These are phyloP conservation scores for Mactra quadrangularis DNA, from an alignment of 1,140 invertebrate species.

Conservation along the genomic window DNA sequence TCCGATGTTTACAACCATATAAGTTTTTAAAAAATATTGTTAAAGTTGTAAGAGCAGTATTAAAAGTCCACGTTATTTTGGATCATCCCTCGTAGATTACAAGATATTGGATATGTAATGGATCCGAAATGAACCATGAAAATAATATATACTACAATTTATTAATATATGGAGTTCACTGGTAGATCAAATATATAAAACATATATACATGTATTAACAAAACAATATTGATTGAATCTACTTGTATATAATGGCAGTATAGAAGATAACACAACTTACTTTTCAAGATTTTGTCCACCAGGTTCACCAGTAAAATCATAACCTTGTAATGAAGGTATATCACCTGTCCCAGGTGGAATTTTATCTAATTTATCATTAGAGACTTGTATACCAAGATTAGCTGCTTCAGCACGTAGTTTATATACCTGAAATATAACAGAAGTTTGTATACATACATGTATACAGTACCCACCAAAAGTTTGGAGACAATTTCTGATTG, in stretches of 20 bases:
- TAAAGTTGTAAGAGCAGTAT: too few relatives aligned
- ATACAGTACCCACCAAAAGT: too few relatives aligned
- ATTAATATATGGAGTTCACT: too few relatives aligned
- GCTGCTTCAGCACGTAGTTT: slow-evolving; percentile 47
- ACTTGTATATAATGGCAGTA: too few relatives aligned
- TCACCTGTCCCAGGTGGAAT: slow-evolving; percentile 8
- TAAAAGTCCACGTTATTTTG: too few relatives aligned
- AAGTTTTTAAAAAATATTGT: too few relatives aligned
- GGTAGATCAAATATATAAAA: too few relatives aligned
- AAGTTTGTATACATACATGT: neutral
- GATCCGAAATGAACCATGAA: neutral
- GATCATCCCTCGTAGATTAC: too few relatives aligned
- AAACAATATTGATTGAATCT: neutral
- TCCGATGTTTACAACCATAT: neutral
- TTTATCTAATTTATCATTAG: neutral
- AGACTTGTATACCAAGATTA: slow-evolving; percentile 47
- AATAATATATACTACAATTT: neutral
- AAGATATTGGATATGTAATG: neutral
- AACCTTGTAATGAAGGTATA: slow-evolving; percentile 69
- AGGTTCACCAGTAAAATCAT: slow-evolving; percentile 69
- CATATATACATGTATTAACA: too few relatives aligned
- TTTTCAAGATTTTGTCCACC: slow-evolving; percentile 71
- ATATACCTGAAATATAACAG: slow-evolving; percentile 33
- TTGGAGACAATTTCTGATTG: too few relatives aligned
- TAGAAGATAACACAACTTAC: too few relatives aligned